phyloP scores from a whole-genome alignment of 2,113 vertebrate species.

The Apteryx mantelli region DNA sequence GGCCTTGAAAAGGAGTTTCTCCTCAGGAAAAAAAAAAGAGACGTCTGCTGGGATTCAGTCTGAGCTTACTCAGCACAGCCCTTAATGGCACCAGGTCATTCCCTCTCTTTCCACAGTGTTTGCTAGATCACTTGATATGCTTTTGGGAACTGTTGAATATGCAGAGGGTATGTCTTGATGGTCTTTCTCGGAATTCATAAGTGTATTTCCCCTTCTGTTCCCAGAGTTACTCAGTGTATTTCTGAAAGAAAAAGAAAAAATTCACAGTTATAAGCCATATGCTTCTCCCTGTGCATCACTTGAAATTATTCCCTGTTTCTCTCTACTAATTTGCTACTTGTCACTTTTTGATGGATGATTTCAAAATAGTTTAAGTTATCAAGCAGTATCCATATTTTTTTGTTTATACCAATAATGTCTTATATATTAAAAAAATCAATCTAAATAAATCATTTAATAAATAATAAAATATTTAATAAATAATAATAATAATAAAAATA shows the following conservation, averaged over 20 bases:
- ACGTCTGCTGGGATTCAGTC: background rate
- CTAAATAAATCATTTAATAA: background rate
- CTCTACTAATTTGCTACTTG: constrained; percentile 3
- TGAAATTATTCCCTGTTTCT: constrained; percentile 6
- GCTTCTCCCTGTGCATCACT: background rate
- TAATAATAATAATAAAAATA: too few species aligned
- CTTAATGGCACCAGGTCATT: background rate
- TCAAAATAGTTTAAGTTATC: background rate
- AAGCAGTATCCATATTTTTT: background rate
- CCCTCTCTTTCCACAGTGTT: background rate
- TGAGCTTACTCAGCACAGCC: background rate
- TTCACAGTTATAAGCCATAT: constrained; percentile 13
- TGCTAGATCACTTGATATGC: background rate
- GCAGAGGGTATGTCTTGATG: background rate
- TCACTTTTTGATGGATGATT: background rate
- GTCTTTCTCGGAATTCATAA: background rate
- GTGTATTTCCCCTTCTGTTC: constrained; percentile 20
- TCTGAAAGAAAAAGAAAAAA: background rate
- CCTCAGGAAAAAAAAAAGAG: background rate
- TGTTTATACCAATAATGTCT: background rate
- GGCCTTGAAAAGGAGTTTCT: background rate
- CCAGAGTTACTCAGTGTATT: background rate
- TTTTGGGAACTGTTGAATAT: background rate
- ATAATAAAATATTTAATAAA: too few species aligned
- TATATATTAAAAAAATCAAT: background rate